Evolutionary conservation across 2,113 vertebrate species (phyloP).

Genomic region (Octodon degus): DNA sequence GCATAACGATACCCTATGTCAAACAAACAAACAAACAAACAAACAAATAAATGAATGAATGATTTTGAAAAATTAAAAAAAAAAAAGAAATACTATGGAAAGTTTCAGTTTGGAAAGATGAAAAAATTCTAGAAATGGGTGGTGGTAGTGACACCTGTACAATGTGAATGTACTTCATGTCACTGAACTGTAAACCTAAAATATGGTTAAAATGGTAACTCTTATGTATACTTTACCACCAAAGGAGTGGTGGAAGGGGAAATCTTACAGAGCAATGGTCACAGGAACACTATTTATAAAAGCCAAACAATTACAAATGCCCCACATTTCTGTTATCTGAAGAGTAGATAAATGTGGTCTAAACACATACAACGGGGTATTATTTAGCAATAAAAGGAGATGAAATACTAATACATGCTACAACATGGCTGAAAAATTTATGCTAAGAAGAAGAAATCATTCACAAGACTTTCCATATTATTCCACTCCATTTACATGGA

Average conservation of each 20-base stretch:
- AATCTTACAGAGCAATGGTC: neutral
- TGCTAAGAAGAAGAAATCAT: neutral
- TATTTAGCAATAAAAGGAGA: neutral
- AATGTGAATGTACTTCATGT: neutral
- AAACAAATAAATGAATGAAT: too few relatives aligned
- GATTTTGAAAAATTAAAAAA: neutral
- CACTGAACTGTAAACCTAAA: neutral
- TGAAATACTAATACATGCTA: neutral
- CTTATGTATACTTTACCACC: neutral
- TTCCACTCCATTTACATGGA: neutral
- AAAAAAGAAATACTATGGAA: neutral
- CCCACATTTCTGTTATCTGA: neutral
- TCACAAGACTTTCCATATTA: neutral
- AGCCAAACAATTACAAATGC: neutral
- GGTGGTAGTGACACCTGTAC: neutral
- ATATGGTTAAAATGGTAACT: neutral
- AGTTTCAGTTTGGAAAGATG: neutral
- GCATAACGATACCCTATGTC: too few relatives aligned
- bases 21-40: too few relatives aligned
- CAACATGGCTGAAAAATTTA: neutral
- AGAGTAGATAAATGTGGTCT: neutral
- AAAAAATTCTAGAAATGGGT: neutral
- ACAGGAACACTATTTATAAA: neutral
- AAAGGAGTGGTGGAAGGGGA: neutral
- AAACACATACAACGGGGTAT: neutral